phyloP scores from a whole-genome alignment of 1,140 invertebrate genomes.

The Protaetia brevitarsis region DNA sequence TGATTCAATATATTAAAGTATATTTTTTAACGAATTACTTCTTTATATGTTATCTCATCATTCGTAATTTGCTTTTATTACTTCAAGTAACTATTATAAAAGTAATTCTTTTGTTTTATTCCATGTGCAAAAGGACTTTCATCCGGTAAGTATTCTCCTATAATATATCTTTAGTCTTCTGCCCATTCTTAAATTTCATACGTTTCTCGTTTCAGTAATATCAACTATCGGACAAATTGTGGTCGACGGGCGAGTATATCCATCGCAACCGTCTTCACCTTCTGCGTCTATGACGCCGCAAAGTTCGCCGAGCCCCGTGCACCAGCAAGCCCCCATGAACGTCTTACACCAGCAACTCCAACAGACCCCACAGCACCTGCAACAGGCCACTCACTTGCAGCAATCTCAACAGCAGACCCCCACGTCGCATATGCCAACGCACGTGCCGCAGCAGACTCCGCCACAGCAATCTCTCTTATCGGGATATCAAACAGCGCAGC shows the following conservation, averaged over 20 bases:
- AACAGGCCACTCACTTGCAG: conserved; percentile 49
- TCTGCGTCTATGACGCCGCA: conserved; percentile 47
- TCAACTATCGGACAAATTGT: conserved; percentile 71
- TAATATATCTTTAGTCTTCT: conserved; percentile 3
- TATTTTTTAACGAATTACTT: background rate
- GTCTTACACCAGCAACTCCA: conserved; percentile 43
- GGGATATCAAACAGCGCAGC: conserved; percentile 27
- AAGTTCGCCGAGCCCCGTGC: conserved; percentile 45
- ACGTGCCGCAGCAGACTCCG: conserved; percentile 36
- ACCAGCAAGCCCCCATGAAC: conserved; percentile 46
- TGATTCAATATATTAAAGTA: background rate
- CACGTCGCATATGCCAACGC: conserved; percentile 32
- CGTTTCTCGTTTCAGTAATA: conserved; percentile 55
- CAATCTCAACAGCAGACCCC: conserved; percentile 45
- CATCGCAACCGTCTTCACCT: conserved; percentile 50
- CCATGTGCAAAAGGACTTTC: conserved; percentile 19
- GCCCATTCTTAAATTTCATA: background rate
- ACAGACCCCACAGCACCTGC: conserved; percentile 40
- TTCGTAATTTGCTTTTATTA: background rate
- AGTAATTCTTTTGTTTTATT: conserved; percentile 21
- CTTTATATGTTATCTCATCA: background rate
- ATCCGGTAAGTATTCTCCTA: conserved; percentile 15
- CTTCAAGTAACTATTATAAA: conserved; percentile 3
- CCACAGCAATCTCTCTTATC: conserved; percentile 30
- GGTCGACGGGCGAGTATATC: conserved; percentile 70